These are phyloP conservation scores for Noctua pronuba DNA, from an alignment of 2,888 invertebrate genomes.

Conservation along the genomic window DNA sequence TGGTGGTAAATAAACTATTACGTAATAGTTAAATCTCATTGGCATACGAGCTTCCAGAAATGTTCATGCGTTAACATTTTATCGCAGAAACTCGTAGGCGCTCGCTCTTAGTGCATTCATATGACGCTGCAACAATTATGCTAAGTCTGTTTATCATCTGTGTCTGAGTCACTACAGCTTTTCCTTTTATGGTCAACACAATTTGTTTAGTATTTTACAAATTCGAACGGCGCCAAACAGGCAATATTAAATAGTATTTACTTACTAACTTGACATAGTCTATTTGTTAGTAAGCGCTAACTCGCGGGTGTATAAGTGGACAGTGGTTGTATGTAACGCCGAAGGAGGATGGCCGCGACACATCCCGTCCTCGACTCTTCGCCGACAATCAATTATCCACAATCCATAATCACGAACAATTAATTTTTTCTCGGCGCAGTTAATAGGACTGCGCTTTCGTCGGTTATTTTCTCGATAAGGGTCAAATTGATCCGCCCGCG, in stretches of 20 bases:
- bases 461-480: slow-evolving; percentile 88
- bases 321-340: slow-evolving; percentile 71
- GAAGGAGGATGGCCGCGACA: slow-evolving; percentile 74
- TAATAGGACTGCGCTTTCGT: slow-evolving; percentile 86
- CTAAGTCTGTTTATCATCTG: slow-evolving; percentile 65
- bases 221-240: slow-evolving; percentile 68
- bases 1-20: background rate
- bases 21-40: background rate
- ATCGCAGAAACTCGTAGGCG: slow-evolving; percentile 1
- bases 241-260: slow-evolving; percentile 71
- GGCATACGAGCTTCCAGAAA: background rate
- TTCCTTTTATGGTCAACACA: slow-evolving; percentile 69
- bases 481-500: slow-evolving; percentile 86
- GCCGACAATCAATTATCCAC: slow-evolving; percentile 85
- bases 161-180: slow-evolving; percentile 68
- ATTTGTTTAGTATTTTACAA: slow-evolving; percentile 73
- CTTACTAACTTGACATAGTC: slow-evolving; percentile 71
- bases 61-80: background rate
- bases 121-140: slow-evolving; percentile 64
- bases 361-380: slow-evolving; percentile 75
- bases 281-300: slow-evolving; percentile 69
- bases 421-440: slow-evolving; percentile 84
- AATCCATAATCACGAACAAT: slow-evolving; percentile 87
- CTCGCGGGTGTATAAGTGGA: slow-evolving; percentile 46
- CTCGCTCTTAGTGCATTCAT: slow-evolving; percentile 47